Conservation (phyloP, 2,888 invertebrate genomes). For the Dendrolimus pini region DNA sequence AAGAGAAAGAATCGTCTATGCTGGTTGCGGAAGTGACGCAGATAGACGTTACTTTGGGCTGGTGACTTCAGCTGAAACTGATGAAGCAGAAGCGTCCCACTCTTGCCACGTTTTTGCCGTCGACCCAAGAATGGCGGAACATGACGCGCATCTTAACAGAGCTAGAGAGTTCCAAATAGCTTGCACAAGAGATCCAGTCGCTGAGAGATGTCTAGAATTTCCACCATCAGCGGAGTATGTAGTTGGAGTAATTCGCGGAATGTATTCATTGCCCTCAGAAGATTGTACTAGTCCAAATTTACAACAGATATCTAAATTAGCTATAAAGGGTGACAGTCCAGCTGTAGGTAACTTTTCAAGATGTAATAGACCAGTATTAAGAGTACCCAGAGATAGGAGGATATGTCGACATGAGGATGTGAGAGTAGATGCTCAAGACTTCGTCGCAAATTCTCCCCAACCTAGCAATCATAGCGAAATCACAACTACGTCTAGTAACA, state of each 20-base stretch:
- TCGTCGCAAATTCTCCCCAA: conserved; percentile 87
- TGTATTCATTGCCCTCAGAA: conserved; percentile 79
- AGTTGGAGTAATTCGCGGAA: conserved; percentile 82
- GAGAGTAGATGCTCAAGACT: conserved; percentile 61
- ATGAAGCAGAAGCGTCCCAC: conserved; percentile 78
- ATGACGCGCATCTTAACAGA: conserved; percentile 86
- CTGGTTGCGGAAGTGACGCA: conserved; percentile 93
- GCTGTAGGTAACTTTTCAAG: conserved; percentile 55
- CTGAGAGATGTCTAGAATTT: conserved; percentile 91
- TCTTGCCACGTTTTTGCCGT: conserved; percentile 97
- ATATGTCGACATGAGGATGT: conserved; percentile 49
- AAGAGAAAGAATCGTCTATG: conserved; percentile 89
- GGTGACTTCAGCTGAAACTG: conserved; percentile 87
- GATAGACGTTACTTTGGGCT: conserved; percentile 95
- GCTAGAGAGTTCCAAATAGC: conserved; percentile 89
- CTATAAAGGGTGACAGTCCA: conserved; percentile 64
- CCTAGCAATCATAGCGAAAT: conserved; percentile 89
- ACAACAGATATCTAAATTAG: conserved; percentile 60
- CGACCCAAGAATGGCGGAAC: conserved; percentile 90
- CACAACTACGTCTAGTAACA: conserved; percentile 91
- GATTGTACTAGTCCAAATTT: conserved; percentile 56
- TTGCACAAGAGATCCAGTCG: conserved; percentile 88
- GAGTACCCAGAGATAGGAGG: conserved; percentile 49
- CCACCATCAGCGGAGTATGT: conserved; percentile 90
- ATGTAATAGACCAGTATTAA: conserved; percentile 47